Conservation (phyloP, 2,113 vertebrate genomes). For the Callaeas wilsoni region DNA sequence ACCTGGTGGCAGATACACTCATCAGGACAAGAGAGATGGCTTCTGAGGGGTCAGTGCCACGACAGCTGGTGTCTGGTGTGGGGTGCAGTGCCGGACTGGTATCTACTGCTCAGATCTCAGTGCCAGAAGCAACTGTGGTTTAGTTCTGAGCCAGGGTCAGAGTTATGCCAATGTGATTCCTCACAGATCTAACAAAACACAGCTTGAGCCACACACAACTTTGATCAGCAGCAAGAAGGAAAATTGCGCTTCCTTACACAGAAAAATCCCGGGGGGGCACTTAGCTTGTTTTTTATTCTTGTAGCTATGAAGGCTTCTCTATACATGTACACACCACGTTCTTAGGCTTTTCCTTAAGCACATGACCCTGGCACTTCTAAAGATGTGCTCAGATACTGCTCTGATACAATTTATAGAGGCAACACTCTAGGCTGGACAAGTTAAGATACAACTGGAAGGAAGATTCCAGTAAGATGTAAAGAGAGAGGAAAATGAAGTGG, state of each 20-base stretch:
- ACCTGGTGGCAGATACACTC: background rate
- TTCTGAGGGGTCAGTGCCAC: background rate
- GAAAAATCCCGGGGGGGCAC: background rate
- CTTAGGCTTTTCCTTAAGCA: background rate
- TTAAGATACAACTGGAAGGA: background rate
- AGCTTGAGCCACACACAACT: background rate
- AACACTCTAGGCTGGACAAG: background rate
- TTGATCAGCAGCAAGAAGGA: background rate
- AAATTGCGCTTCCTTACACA: background rate
- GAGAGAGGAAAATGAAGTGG: background rate
- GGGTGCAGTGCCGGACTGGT: accelerated
- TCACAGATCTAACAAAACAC: background rate
- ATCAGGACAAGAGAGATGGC: background rate
- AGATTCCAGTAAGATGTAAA: background rate
- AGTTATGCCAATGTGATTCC: background rate
- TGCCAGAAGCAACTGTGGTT: background rate
- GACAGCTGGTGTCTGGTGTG: background rate
- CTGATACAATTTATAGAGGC: background rate
- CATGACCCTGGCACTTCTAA: background rate
- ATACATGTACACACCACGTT: accelerated
- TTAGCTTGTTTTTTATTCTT: background rate
- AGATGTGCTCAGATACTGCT: background rate
- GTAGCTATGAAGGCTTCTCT: background rate
- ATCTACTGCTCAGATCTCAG: background rate
- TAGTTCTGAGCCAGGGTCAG: background rate